phyloP scores from a whole-genome alignment of 2,797 vertebrate species.

The Characodon lateralis region DNA sequence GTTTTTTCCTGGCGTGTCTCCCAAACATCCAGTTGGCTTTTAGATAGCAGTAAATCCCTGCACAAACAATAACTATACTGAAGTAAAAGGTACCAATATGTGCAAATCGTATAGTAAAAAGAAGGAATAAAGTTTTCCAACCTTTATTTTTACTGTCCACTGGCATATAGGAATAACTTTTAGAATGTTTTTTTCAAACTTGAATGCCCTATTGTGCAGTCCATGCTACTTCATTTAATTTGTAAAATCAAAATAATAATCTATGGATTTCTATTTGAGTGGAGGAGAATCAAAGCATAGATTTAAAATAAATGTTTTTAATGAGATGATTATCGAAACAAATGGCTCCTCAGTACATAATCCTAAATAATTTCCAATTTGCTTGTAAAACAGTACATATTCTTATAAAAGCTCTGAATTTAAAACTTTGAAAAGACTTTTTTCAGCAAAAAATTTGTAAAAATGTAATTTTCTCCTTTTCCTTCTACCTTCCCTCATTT shows the following conservation, averaged over 20 bases:
- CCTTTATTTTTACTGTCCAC: not conserved
- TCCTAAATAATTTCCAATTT: not conserved
- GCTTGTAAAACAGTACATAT: not conserved
- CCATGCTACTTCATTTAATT: conserved; percentile 19
- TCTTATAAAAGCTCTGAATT: not conserved
- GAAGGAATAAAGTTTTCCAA: not conserved
- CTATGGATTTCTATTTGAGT: conserved; percentile 11
- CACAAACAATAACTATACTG: not conserved
- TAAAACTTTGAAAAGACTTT: conserved; percentile 11
- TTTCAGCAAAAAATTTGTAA: not conserved
- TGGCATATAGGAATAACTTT: not conserved
- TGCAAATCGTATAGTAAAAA: not conserved
- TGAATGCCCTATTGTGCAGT: conserved; percentile 7
- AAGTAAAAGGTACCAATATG: not conserved
- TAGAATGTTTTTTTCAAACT: not conserved
- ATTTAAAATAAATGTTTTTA: conserved; percentile 16
- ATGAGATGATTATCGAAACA: not conserved
- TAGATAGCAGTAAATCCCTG: not conserved
- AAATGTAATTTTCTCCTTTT: not conserved
- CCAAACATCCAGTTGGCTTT: not conserved
- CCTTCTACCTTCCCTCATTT: conserved; percentile 4
- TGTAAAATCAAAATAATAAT: conserved; percentile 27
- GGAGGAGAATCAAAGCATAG: conserved; percentile 31
- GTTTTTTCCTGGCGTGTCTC: not conserved
- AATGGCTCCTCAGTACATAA: not conserved